Evolutionary conservation across 2,888 invertebrate species (phyloP), one percentile per base, ranked within the genome.

Genomic region (Archips xylosteana): DNA sequence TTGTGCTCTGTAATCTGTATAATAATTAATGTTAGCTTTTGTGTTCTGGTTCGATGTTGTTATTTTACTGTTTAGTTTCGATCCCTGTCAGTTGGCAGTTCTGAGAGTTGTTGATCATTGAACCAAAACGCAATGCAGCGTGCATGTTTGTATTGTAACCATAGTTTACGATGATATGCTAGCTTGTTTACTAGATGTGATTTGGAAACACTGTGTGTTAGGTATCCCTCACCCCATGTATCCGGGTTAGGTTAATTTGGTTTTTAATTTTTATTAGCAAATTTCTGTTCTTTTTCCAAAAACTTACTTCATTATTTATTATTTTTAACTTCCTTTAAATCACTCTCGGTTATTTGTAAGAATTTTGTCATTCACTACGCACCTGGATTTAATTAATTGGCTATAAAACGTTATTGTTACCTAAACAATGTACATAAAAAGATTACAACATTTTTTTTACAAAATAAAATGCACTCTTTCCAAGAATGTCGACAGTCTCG

Each of bases 1-100:
- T 90, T 93, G 92, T 93, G 93, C 92, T 93, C 89, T 94, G 92
- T 94, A 92, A 92, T 92, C 88, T 93, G 91, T 94, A 92, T 88
- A 88, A 86, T 83, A 84, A 91, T 93, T 90, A 92, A 93, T 94
- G 92, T 93, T 89, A 92, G 92, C 92, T 92, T 88, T 92, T 94
- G 93, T 91, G 93, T 92, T 92, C 86, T 94, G 94, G 94, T 93
- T 94, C 93, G 91, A 93, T 92, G 91, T 86, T 84, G 85, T 85
- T 85, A 80, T 81, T 34, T 36, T 15, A 47, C 34, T 81, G 75
- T 47, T 75, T 85, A 81, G 81, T 80, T 81, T 82, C 79, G 80
- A 78, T 80, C 80, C 51, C 67, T 54, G 70, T 63, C 59, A 57
- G 13, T 59, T 54, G 62, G 47, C 68, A 70, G 62, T 49, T 71